Base-by-base conservation (phyloP, 2,113 vertebrate species). In the Phyllopteryx taeniolatus region DNA sequence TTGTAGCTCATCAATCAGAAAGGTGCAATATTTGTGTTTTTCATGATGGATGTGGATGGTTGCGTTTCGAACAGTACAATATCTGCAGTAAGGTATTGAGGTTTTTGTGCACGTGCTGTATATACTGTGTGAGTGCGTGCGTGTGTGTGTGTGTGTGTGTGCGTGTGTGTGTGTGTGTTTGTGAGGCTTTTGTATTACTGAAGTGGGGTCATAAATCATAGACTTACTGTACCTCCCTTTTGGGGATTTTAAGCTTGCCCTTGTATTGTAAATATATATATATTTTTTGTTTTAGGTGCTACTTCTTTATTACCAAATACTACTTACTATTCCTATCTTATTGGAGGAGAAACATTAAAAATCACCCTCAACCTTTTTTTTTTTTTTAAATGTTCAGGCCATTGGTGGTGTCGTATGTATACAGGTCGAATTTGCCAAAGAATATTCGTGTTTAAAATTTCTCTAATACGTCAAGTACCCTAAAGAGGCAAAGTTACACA, bases 1-100 rank as follows among this genome's bases (percentile, higher is more conserved):
- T 83, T 75, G 76, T 72, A 77, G 85, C 79, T 89, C 85, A 90
- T 87, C 85, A 89, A 86, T 90, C 86, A 44, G 31, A 87, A 68
- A 76, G 75, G 67, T 67, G 76, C 77, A 80, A 85, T 89, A 81
- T 88, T 88, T 85, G 78, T 86, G 84, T 89, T 85, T 83, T 76
- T 35, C 84, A 76, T 87, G 87, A 88, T 85, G 75, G 83, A 91
- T 88, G 86, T 61, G 59, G 33, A 61, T 35, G 31, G 75, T 61
- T 81, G 67, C 79, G 79, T 86, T 87, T 87, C 72, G 69, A 87
- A 79, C 86, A 75, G 78, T 84, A 85, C 73, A 75, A 79, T 81
- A 76, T 68, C 78, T 71, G 75, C 78, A 73, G 80, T 74, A 31
- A 22, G 51, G 62, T 68, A 72, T 0, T 15, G 63, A 65, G 72